A percentile compares a stretch with the other conserved stretches of the same genome.
Evolutionary conservation across 2,113 vertebrate species (phyloP).

Genomic region (Halcyon senegalensis): DNA sequence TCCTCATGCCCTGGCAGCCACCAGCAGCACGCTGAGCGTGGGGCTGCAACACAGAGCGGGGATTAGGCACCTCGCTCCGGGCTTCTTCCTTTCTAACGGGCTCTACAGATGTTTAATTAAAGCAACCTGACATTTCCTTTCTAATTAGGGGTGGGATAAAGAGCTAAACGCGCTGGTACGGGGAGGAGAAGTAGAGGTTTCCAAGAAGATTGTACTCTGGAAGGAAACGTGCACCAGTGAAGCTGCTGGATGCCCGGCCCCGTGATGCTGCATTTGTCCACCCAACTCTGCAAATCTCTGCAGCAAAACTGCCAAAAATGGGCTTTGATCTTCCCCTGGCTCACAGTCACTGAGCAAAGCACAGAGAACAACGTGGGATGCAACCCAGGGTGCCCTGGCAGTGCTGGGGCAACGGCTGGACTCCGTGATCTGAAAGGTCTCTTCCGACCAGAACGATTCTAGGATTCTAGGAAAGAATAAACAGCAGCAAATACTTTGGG

Average conservation of each 20-base stretch:
- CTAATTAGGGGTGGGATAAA: neutral
- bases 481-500: neutral
- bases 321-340: neutral
- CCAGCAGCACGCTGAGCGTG: accelerated
- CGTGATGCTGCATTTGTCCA: accelerated
- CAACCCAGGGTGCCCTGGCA: neutral
- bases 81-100: neutral
- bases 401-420: neutral
- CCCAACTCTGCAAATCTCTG: neutral
- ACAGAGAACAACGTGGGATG: too few species aligned
- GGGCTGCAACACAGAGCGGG: neutral
- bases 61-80: neutral
- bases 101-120: neutral
- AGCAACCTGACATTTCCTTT: neutral
- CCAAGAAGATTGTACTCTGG: neutral
- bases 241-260: accelerated
- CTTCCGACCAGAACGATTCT: neutral
- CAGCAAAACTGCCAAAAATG: accelerated
- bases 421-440: neutral
- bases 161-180: neutral
- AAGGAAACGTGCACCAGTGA: neutral
- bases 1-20: neutral
- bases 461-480: neutral
- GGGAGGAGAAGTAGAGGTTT: neutral
- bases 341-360: neutral